Conservation (phyloP, 2,888 invertebrate species). For the Cantharis rufa region DNA sequence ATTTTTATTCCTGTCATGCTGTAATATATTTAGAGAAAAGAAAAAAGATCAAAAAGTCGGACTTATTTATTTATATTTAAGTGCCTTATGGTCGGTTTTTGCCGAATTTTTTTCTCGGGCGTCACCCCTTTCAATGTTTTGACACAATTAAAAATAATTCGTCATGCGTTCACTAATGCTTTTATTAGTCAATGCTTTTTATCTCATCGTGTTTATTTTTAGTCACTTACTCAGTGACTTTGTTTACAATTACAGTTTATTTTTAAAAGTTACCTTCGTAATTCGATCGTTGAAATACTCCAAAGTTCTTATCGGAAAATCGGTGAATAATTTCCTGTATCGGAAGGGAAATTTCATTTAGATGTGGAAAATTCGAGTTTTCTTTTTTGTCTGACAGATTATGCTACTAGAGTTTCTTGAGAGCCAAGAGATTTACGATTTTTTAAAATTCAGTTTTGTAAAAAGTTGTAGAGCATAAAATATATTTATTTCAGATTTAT, state of each 20-base stretch:
- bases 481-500: background rate
- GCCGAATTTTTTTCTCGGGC: background rate
- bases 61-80: background rate
- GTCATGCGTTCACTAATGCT: background rate
- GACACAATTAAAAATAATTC: background rate
- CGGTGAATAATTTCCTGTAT: too few relatives aligned
- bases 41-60: background rate
- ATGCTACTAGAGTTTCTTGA: background rate
- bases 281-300: background rate
- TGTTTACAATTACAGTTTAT: background rate
- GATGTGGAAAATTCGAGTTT: background rate
- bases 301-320: background rate
- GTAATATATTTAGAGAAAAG: background rate
- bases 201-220: background rate
- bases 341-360: background rate
- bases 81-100: background rate
- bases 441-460: background rate
- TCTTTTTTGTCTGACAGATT: background rate
- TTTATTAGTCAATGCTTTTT: background rate
- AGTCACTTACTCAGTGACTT: background rate
- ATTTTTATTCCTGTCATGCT: background rate
- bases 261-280: background rate
- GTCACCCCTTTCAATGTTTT: background rate
- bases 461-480: background rate
- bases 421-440: background rate